These are phyloP conservation scores for Zoanthus sociatus DNA, from an alignment of 92 coral and sea anemone genomes.

Conservation along the genomic window DNA sequence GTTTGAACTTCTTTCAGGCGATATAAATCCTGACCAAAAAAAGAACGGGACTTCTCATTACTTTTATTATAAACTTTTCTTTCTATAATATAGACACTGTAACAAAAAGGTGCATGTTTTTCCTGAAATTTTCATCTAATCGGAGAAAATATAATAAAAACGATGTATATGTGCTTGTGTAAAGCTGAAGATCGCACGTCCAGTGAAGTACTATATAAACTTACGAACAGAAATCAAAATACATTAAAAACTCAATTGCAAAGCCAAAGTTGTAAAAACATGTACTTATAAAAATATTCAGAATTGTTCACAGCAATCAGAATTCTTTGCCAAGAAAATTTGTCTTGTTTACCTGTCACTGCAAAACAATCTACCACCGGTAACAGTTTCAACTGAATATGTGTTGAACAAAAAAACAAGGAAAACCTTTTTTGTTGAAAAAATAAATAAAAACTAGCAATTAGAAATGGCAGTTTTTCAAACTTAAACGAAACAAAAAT, in stretches of 20 bases:
- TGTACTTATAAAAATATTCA: too few relatives aligned
- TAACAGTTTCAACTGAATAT: not conserved
- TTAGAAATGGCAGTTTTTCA: not conserved
- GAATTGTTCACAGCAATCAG: too few relatives aligned
- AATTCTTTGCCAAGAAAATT: too few relatives aligned
- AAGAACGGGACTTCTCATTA: not conserved
- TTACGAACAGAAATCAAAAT: too few relatives aligned
- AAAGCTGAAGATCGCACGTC: not conserved
- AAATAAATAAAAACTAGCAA: not conserved
- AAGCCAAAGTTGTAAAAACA: too few relatives aligned
- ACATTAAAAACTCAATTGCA: too few relatives aligned
- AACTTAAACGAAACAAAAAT: not conserved
- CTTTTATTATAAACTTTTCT: not conserved
- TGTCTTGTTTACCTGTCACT: too few relatives aligned
- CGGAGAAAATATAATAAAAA: not conserved
- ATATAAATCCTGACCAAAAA: not conserved
- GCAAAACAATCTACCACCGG: too few relatives aligned
- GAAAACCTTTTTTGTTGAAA: not conserved
- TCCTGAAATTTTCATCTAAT: not conserved
- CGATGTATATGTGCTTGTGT: not conserved
- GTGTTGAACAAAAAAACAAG: not conserved
- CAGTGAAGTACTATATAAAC: too few relatives aligned
- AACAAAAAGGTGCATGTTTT: not conserved
- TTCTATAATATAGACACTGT: not conserved
- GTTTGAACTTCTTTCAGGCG: not conserved